Conservation (phyloP, 2,113 vertebrate genomes). For the Phodopus roborovskii region DNA sequence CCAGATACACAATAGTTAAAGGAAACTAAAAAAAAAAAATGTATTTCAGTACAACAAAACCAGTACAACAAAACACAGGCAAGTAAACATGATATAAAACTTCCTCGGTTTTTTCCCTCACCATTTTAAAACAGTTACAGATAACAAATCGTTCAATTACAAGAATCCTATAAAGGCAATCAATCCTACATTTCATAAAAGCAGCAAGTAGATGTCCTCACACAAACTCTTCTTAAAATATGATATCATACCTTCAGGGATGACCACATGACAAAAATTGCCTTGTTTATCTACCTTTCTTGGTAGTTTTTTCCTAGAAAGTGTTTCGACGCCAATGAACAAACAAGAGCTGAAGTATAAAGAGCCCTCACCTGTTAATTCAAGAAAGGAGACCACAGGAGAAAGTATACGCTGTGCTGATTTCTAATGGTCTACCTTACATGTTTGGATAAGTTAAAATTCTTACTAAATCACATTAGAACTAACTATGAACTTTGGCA, state of each 20-base stretch:
- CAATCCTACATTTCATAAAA: conserved; percentile 80
- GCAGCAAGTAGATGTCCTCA: conserved; percentile 77
- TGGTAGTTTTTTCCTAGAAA: background rate
- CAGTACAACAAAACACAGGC: conserved; percentile 46
- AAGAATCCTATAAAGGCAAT: conserved; percentile 81
- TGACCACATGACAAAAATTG: background rate
- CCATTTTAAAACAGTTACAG: conserved; percentile 78
- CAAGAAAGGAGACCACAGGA: conserved; percentile 57
- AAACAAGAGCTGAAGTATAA: background rate
- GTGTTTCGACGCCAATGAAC: background rate
- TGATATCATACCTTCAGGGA: background rate
- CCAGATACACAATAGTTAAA: conserved; percentile 80
- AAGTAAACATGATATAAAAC: conserved; percentile 61
- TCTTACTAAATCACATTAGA: conserved; percentile 69
- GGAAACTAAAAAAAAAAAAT: conserved; percentile 77
- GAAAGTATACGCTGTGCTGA: conserved; percentile 65
- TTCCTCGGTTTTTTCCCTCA: conserved; percentile 78
- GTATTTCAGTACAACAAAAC: conserved; percentile 59
- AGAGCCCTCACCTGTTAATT: conserved; percentile 5
- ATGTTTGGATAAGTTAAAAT: conserved; percentile 71
- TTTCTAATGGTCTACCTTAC: conserved; percentile 65
- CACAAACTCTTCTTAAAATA: conserved; percentile 75
- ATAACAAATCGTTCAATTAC: conserved; percentile 81
- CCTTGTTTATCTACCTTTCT: background rate
- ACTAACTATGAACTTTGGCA: conserved; percentile 69